These are phyloP conservation scores for Lysandra coridon DNA, from an alignment of 2,888 invertebrate genomes.

Conservation along the genomic window DNA sequence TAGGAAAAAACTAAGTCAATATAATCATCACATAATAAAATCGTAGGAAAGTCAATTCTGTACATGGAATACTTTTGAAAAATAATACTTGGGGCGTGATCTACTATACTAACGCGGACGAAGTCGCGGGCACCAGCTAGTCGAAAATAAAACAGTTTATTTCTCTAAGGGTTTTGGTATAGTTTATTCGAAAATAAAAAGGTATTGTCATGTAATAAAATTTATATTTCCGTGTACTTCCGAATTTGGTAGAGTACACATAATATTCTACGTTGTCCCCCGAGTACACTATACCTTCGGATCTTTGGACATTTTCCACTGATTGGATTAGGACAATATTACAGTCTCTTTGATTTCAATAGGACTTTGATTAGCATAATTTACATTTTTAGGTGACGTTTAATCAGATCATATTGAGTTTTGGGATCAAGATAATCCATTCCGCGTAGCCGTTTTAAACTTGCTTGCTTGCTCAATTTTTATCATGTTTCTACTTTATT, in stretches of 20 bases:
- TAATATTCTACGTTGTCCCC: slow-evolving; percentile 7
- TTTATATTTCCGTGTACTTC: slow-evolving; percentile 10
- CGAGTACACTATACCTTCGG: neutral
- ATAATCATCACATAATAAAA: no score
- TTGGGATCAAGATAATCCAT: neutral
- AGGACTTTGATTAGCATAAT: neutral
- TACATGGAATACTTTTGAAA: no score
- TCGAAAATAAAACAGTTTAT: neutral
- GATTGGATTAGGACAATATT: slow-evolving; percentile 1
- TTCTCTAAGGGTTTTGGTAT: neutral
- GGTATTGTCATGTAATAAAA: slow-evolving; percentile 17
- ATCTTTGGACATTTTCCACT: slow-evolving; percentile 9
- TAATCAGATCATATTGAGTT: neutral
- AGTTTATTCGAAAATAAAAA: neutral
- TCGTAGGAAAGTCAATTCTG: no score
- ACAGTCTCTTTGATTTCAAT: slow-evolving; percentile 10
- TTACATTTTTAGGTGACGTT: neutral
- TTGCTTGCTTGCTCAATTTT: no score
- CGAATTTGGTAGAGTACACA: neutral
- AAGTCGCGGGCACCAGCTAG: no score
- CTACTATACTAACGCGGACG: no score
- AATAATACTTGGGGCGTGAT: no score
- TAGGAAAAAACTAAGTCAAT: no score
- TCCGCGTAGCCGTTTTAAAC: neutral
- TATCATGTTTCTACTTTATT: no score